Base-by-base conservation (phyloP, 2,113 vertebrate genomes). In the Mustela nigripes region DNA sequence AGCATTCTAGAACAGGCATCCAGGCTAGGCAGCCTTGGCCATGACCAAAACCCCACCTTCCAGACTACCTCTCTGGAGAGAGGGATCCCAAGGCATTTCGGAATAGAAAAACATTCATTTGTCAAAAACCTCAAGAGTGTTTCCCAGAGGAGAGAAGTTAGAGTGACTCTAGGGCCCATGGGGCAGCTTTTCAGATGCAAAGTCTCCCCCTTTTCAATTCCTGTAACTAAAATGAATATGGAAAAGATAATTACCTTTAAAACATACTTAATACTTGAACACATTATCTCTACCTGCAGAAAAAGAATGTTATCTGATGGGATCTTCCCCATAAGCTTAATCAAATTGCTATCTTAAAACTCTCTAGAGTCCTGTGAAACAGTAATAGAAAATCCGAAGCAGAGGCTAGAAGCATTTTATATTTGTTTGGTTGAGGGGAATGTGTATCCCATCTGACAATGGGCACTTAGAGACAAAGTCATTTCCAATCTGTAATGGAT, bases 191-290 rank as follows among this genome's bases (percentile, higher is more conserved):
- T 91, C 83, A 15, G 33, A 87, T 22, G 81, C 81, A 56, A 83
- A 87, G 92, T 69, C 36, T 91, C 88, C 78, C 96, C 80, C 93
- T 96, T 97, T 97, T 86, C 96, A 96, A 97, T 97, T 97, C 97
- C 97, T 98, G 98, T 97, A 98, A 97, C 98, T 97, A 58, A 96
- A 98, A 98, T 71, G 67, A 98, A 98, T 97, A 95, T 73, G 22
- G 98, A 98, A 98, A 97, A 96, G 98, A 98, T 98, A 98, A 99
- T 98, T 98, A 98, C 97, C 98, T 98, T 98, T 98, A 98, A 98
- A 98, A 98, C 97, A 18, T 98, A 98, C 98, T 99, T 98, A 98
- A 98, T 98, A 98, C 98, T 94, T 87, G 92, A 98, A 98, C 94
- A 97, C 98, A 95, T 98, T 99, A 98, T 98, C 98, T 94, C 98